A percentile compares a stretch with the other conserved stretches of the same genome.
Conservation (phyloP, 2,888 invertebrate genomes). For the Augiades crinisus region DNA sequence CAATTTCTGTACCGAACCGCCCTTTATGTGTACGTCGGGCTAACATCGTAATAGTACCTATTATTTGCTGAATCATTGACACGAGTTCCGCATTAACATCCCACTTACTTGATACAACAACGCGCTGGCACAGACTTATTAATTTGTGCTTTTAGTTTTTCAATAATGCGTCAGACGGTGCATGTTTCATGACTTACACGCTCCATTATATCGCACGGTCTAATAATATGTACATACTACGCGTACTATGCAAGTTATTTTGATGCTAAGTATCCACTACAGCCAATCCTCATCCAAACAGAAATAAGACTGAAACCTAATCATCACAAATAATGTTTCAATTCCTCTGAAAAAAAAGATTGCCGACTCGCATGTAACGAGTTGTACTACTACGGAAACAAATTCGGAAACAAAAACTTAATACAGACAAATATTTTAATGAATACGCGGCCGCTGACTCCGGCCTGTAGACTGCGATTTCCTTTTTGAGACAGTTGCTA, state of each 20-base stretch:
- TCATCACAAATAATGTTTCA: too few relatives aligned
- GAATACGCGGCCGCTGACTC: too few relatives aligned
- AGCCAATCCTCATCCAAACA: too few relatives aligned
- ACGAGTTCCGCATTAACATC: constrained; percentile 41
- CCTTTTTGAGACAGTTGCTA: too few relatives aligned
- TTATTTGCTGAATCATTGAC: constrained; percentile 50
- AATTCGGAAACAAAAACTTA: too few relatives aligned
- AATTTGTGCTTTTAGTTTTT: constrained; percentile 9
- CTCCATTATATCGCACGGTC: constrained; percentile 1
- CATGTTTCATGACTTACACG: neutral
- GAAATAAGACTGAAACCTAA: too few relatives aligned
- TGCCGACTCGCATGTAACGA: too few relatives aligned
- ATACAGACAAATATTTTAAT: too few relatives aligned
- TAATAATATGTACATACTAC: neutral
- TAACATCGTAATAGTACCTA: constrained; percentile 32
- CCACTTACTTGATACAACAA: constrained; percentile 48
- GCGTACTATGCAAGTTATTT: neutral
- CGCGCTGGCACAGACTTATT: constrained; percentile 5
- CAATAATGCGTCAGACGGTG: neutral
- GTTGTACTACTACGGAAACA: too few relatives aligned
- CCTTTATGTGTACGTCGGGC: constrained; percentile 22
- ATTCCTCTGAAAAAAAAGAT: too few relatives aligned
- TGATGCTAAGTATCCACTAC: too few relatives aligned
- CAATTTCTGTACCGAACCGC: constrained; percentile 21
- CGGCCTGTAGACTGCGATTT: too few relatives aligned